Percentiles rank a stretch among this genome's conserved stretches.
Conservation (phyloP, 2,888 invertebrate genomes). For the Mesorhabditis belari region DNA sequence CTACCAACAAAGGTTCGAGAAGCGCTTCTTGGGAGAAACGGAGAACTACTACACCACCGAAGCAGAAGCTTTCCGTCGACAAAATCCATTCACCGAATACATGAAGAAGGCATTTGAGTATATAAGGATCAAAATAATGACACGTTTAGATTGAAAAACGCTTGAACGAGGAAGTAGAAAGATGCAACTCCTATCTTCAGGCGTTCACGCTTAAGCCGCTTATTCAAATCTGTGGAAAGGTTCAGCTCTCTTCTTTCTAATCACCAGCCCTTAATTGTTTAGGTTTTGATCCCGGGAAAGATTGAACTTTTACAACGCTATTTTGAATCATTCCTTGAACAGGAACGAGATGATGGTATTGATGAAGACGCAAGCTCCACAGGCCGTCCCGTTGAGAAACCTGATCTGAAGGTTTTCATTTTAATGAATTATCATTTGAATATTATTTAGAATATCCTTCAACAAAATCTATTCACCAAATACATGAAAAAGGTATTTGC, state of each 20-base stretch:
- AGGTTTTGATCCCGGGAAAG: not conserved
- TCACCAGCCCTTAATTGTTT: not conserved
- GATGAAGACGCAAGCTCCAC: too few species aligned
- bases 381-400: too few species aligned
- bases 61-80: conserved; percentile 82
- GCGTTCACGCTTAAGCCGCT: conserved; percentile 81
- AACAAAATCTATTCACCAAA: too few species aligned
- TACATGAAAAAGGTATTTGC: too few species aligned
- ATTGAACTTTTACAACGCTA: too few species aligned
- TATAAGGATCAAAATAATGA: too few species aligned
- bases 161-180: conserved; percentile 82
- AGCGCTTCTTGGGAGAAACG: conserved; percentile 86
- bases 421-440: too few species aligned
- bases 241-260: not conserved
- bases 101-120: conserved; percentile 97
- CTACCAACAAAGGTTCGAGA: conserved; percentile 71
- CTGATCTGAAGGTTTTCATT: too few species aligned
- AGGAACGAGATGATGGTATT: too few species aligned
- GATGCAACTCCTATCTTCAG: conserved; percentile 89
- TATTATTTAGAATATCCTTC: too few species aligned
- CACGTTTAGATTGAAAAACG: too few species aligned
- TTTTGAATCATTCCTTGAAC: too few species aligned
- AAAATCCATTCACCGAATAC: conserved; percentile 94
- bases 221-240: conserved; percentile 81
- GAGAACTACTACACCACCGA: conserved; percentile 88